Percentiles rank a stretch among this genome's conserved stretches.
Evolutionary conservation across 2,888 invertebrate species (phyloP).

Genomic region (Xestia sexstrigata): DNA sequence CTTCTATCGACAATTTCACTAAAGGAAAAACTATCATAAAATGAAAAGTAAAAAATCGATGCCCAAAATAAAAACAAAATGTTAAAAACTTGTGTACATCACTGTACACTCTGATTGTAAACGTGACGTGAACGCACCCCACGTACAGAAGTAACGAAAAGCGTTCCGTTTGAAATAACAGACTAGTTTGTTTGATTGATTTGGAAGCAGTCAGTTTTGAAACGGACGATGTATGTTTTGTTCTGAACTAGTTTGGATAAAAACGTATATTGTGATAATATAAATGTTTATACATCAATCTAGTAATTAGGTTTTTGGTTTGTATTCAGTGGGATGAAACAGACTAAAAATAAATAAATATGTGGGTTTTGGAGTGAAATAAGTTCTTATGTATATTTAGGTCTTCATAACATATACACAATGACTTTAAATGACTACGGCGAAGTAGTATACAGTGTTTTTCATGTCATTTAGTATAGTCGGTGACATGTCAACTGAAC

Average conservation of each 20-base stretch:
- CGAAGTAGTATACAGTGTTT: no score
- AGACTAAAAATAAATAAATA: neutral
- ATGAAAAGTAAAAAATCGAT: neutral
- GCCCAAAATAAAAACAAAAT: conserved; percentile 7
- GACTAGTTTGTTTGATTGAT: conserved; percentile 58
- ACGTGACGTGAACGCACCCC: conserved; percentile 24
- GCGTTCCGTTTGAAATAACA: conserved; percentile 39
- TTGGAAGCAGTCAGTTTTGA: conserved; percentile 35
- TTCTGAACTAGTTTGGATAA: neutral
- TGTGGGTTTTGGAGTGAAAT: neutral
- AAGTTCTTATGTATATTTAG: neutral
- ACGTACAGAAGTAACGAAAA: conserved; percentile 58
- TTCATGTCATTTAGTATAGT: no score
- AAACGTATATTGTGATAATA: neutral
- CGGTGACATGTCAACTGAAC: no score
- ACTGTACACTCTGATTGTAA: conserved; percentile 37
- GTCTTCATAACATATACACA: no score
- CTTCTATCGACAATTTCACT: neutral
- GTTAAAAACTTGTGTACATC: conserved; percentile 33
- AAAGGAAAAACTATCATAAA: neutral
- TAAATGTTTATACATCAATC: conserved; percentile 8
- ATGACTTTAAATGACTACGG: no score
- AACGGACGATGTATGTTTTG: conserved; percentile 14
- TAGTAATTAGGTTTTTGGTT: neutral
- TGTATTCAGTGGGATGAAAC: neutral